phyloP scores from a whole-genome alignment of 1,140 invertebrate genomes.

The Cydia pomonella region DNA sequence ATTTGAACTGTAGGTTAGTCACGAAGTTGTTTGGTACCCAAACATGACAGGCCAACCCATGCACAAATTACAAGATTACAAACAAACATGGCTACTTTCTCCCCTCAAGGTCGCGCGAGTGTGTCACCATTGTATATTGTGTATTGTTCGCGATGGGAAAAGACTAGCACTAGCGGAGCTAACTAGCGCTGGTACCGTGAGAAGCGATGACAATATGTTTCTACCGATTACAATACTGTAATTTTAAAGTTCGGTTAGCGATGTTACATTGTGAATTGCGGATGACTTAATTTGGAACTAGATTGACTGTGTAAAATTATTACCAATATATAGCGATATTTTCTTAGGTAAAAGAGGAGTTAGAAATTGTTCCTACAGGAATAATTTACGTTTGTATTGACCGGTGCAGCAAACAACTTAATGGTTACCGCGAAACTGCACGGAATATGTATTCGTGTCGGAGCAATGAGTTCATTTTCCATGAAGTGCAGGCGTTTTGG shows the following conservation, averaged over 20 bases:
- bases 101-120: constrained; percentile 27
- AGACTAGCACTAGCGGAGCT: background rate
- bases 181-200: constrained; percentile 17
- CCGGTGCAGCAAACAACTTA: background rate
- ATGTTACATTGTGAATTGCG: background rate
- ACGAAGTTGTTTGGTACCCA: constrained; percentile 11
- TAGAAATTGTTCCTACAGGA: background rate
- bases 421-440: background rate
- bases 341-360: background rate
- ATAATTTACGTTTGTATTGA: background rate
- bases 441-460: background rate
- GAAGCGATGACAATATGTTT: background rate
- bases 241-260: background rate
- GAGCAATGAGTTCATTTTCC: constrained; percentile 8
- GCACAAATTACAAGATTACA: background rate
- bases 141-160: constrained; percentile 26
- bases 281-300: background rate
- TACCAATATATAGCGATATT: background rate
- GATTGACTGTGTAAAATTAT: background rate
- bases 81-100: constrained; percentile 17
- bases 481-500: constrained; percentile 5
- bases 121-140: constrained; percentile 31
- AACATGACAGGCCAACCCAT: constrained; percentile 8
- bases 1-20: background rate
- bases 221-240: background rate